These are phyloP conservation scores for Amphiprion ocellaris DNA, from an alignment of 2,113 vertebrate species.

Conservation along the genomic window DNA sequence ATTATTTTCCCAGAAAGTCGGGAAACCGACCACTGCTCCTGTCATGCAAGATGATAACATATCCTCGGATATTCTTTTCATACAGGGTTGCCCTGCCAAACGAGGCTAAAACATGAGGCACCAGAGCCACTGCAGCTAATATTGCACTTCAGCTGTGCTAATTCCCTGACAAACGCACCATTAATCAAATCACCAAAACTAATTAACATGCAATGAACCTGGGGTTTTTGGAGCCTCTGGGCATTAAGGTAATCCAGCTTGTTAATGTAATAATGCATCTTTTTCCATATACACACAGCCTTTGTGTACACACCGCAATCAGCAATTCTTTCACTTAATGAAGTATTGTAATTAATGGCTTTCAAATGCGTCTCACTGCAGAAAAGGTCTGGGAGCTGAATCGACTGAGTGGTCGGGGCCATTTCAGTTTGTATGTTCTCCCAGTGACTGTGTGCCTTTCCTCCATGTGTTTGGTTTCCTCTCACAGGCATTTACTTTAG, in stretches of 20 bases:
- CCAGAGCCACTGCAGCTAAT: constrained; percentile 3
- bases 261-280: constrained; percentile 25
- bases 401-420: neutral
- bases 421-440: neutral
- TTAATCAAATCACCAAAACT: constrained; percentile 39
- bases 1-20: neutral
- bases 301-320: constrained; percentile 2
- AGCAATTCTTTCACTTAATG: constrained; percentile 25
- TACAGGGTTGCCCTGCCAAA: neutral
- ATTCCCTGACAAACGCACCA: constrained; percentile 29
- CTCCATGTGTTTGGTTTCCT: neutral
- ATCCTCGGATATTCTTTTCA: no score
- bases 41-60: no score
- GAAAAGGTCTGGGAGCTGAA: neutral
- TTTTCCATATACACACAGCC: constrained; percentile 2
- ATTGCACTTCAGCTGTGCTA: constrained; percentile 18
- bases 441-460: neutral
- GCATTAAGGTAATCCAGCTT: constrained; percentile 38
- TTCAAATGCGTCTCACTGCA: constrained; percentile 9
- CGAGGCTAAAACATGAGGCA: constrained; percentile 3
- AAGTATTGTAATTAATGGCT: constrained; percentile 5
- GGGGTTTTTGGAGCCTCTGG: constrained; percentile 14
- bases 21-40: neutral
- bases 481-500: neutral
- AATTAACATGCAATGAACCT: constrained; percentile 45